Evolutionary conservation across 2,888 invertebrate species (phyloP), one percentile per base, ranked within the genome.

Genomic region (Xiphydria camelus): DNA sequence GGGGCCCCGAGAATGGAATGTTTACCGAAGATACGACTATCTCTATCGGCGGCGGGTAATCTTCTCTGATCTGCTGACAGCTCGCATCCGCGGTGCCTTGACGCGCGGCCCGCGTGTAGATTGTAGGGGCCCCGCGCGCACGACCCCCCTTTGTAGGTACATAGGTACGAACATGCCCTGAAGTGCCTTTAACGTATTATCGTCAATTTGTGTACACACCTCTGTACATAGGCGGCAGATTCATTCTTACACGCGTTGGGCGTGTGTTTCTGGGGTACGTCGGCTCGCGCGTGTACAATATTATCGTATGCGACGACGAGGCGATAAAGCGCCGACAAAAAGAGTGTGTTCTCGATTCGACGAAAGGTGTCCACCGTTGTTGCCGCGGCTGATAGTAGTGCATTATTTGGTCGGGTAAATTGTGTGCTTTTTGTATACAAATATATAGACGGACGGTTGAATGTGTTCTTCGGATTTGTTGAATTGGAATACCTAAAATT

Each of bases 21-120:
- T 60, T 62, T 52, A 51, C 35, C 45, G 40, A 34, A 50, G 61
- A 63, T 64, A 62, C 47, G 42, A 43, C n/a, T 38, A 44, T 54
- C 49, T 59, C 46, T 48, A 44, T 7, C 34, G 36, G 36, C 29
- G 37, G 33, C 33, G 22, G 43, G 43, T 51, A 54, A 59, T 57
- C 55, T 40, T 38, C 37, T 38, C 36, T 35, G 41, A 59, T 56
- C 47, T 47, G 45, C 34, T 25, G 44, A 20, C 36, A 37, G 37
- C 47, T 23, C 23, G 45, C 42, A 49, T 58, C 47, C 49, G 41
- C 34, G 32, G 49, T 45, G n/a, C n/a, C n/a, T n/a, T n/a, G n/a
- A n/a, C n/a, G n/a, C 31, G 26, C 15, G 17, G 22, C 32, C 38
- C 37, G 22, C 22, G 23, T 21, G 37, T 29, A 44, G 43, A 44